phyloP scores from a whole-genome alignment of 2,888 invertebrate species.

The Dinocampus coccinellae region DNA sequence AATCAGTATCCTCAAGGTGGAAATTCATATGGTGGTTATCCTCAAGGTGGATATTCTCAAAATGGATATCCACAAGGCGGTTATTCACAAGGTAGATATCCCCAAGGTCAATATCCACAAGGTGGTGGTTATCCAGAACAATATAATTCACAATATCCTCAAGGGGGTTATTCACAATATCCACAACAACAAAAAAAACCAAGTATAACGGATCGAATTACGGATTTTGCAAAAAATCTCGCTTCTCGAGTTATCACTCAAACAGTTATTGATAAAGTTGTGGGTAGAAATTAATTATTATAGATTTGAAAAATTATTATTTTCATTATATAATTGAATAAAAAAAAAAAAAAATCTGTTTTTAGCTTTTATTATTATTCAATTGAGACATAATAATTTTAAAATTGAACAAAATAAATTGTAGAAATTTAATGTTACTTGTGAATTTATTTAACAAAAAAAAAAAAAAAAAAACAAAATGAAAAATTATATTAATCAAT shows the following conservation, averaged over 20 bases:
- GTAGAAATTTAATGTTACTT: not conserved
- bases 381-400: no score
- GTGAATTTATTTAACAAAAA: not conserved
- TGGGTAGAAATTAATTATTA: slow-evolving; percentile 40
- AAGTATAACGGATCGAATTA: slow-evolving; percentile 55
- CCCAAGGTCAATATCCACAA: slow-evolving; percentile 41
- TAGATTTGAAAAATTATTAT: not conserved
- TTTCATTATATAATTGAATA: not conserved
- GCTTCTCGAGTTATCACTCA: slow-evolving; percentile 58
- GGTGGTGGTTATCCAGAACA: slow-evolving; percentile 40
- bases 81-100: slow-evolving; percentile 41
- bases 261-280: slow-evolving; percentile 59
- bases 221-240: slow-evolving; percentile 55
- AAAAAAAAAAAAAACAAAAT: not conserved
- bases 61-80: slow-evolving; percentile 33
- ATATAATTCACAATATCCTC: slow-evolving; percentile 36
- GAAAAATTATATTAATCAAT: no score
- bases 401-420: not conserved
- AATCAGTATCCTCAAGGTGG: slow-evolving; percentile 27
- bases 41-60: slow-evolving; percentile 24
- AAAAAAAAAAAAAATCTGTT: no score
- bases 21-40: slow-evolving; percentile 30
- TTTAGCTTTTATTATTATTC: not conserved
- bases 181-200: slow-evolving; percentile 55
- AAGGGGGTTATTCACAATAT: slow-evolving; percentile 57